Percentiles rank a stretch among this genome's conserved stretches.
Evolutionary conservation across 2,797 vertebrate species (phyloP).

Genomic region (Gallirallus australis): DNA sequence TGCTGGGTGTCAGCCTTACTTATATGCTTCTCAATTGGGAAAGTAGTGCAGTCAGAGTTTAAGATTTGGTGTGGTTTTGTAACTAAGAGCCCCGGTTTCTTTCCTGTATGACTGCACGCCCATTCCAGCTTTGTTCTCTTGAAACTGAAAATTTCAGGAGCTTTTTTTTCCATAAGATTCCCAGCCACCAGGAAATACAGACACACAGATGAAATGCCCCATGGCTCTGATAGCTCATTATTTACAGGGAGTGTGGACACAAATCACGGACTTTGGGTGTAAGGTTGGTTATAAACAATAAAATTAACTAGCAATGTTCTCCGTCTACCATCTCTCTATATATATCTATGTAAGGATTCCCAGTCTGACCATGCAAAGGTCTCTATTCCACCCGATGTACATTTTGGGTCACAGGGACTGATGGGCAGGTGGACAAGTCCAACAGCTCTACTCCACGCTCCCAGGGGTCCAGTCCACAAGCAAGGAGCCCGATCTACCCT

Average conservation of each 20-base stretch:
- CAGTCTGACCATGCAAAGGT: background rate
- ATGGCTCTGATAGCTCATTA: background rate
- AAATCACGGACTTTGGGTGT: background rate
- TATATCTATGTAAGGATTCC: background rate
- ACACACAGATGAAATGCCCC: background rate
- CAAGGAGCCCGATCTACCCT: background rate
- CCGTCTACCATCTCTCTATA: background rate
- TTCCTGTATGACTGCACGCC: background rate
- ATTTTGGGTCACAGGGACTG: background rate
- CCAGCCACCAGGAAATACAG: background rate
- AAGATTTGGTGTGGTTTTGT: background rate
- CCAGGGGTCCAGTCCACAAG: background rate
- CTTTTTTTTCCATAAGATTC: background rate
- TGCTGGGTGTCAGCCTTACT: background rate
- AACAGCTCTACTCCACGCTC: background rate
- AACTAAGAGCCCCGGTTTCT: background rate
- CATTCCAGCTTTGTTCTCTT: background rate
- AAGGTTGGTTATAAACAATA: background rate
- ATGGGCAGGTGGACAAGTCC: background rate
- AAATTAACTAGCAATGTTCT: background rate
- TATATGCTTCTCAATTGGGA: rapidly evolving
- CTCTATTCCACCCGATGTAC: background rate
- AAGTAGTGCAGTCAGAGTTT: background rate
- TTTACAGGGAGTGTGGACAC: rapidly evolving
- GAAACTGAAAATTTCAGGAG: background rate